Conservation (phyloP, 2,113 vertebrate genomes). For the Sturnus vulgaris region DNA sequence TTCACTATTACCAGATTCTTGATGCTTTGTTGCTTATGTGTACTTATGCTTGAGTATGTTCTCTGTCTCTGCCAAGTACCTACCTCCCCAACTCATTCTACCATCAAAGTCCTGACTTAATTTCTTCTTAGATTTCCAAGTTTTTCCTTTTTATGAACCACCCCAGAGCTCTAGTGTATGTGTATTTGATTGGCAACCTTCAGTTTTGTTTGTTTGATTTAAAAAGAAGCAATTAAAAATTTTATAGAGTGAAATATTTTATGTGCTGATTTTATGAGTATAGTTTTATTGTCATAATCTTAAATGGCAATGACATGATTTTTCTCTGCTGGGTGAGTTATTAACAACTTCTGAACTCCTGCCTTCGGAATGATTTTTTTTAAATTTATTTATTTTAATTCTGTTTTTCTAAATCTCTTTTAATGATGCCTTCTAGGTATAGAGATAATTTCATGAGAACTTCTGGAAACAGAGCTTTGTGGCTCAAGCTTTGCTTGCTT, state of each 20-base stretch:
- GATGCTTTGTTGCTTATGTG: not conserved
- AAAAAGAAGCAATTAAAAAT: not conserved
- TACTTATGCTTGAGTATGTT: not conserved
- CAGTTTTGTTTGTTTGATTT: not conserved
- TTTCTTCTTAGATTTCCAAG: not conserved
- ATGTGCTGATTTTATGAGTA: constrained; percentile 27
- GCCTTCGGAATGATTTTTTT: not conserved
- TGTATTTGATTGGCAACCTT: constrained; percentile 13
- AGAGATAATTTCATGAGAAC: constrained; percentile 16
- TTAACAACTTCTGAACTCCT: constrained; percentile 1
- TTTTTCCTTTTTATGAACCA: not conserved
- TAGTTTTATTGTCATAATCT: constrained; percentile 28
- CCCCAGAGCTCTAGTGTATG: not conserved
- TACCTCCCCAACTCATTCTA: not conserved
- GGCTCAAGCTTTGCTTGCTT: not conserved
- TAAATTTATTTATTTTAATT: not conserved
- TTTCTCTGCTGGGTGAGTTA: constrained; percentile 2
- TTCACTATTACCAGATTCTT: not conserved
- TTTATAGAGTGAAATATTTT: constrained; percentile 29
- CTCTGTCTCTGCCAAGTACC: not conserved
- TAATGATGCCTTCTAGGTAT: constrained; percentile 55
- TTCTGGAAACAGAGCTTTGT: constrained; percentile 6
- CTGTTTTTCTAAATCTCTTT: constrained; percentile 2
- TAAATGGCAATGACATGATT: not conserved
- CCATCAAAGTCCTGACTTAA: not conserved